Conservation (phyloP, 1,140 invertebrate species). For the Hydropsyche tenuis region DNA sequence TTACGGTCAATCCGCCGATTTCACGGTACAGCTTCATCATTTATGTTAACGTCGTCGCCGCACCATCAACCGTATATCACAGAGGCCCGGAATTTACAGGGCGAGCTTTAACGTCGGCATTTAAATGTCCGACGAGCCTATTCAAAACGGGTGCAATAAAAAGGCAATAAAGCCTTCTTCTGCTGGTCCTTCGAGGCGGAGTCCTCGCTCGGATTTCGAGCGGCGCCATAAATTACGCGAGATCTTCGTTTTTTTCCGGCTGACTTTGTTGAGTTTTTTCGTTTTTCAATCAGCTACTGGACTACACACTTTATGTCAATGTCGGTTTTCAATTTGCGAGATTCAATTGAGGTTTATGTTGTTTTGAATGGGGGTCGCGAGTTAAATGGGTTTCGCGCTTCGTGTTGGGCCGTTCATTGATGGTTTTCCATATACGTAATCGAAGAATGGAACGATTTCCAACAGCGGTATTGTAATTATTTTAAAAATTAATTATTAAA, state of each 20-base stretch:
- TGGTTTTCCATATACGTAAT: too few species aligned
- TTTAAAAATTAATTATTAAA: too few species aligned
- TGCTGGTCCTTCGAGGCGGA: slow-evolving; percentile 1
- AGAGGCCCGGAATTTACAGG: slow-evolving; percentile 27
- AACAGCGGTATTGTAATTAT: too few species aligned
- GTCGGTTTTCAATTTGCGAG: too few species aligned
- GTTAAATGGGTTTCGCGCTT: too few species aligned
- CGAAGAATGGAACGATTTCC: too few species aligned
- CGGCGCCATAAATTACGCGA: slow-evolving; percentile 28
- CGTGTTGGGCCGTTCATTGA: too few species aligned
- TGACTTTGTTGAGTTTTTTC: background rate
- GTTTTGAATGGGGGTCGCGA: too few species aligned
- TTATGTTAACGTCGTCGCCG: background rate
- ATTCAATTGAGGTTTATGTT: too few species aligned
- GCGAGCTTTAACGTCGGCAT: slow-evolving; percentile 38
- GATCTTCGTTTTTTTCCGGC: slow-evolving; percentile 14
- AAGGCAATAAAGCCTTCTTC: slow-evolving; percentile 36
- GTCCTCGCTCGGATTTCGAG: too few species aligned
- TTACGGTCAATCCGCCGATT: slow-evolving; percentile 4
- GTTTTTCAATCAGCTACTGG: slow-evolving; percentile 17
- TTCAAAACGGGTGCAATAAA: slow-evolving; percentile 38
- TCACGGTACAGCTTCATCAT: background rate
- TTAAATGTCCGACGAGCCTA: slow-evolving; percentile 34
- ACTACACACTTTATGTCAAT: background rate
- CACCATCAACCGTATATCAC: slow-evolving; percentile 18